These are phyloP conservation scores for Aleiodes alternator DNA, from an alignment of 2,888 invertebrate genomes.

Conservation along the genomic window DNA sequence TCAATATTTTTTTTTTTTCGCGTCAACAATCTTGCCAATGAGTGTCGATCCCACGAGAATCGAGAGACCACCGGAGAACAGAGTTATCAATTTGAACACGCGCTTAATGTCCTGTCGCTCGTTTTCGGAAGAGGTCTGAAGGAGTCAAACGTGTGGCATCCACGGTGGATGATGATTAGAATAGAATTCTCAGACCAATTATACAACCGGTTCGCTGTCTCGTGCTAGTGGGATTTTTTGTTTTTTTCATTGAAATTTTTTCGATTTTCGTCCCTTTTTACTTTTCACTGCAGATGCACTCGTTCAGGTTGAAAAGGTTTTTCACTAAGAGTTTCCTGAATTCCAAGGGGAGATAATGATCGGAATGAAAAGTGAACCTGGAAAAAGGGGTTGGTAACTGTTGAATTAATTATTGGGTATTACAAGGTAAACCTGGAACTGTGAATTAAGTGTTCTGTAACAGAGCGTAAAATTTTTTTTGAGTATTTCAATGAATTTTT, in stretches of 20 bases:
- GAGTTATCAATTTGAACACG: constrained; percentile 59
- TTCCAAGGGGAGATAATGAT: too few species aligned
- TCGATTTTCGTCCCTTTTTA: too few species aligned
- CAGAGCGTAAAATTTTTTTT: too few species aligned
- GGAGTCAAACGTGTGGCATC: constrained; percentile 43
- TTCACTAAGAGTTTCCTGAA: constrained; percentile 25
- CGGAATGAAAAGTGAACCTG: too few species aligned
- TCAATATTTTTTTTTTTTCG: constrained; percentile 13
- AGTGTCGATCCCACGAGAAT: too few species aligned
- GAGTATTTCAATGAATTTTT: too few species aligned
- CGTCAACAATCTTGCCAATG: background rate
- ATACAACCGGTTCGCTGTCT: constrained; percentile 48
- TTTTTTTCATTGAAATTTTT: background rate
- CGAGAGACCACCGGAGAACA: constrained; percentile 57
- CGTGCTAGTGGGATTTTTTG: constrained; percentile 38
- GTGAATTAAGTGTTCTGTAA: too few species aligned
- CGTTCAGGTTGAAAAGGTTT: background rate
- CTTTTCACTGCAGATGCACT: background rate
- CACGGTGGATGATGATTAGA: constrained; percentile 46
- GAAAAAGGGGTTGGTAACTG: too few species aligned
- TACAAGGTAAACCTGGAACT: too few species aligned
- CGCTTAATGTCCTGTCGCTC: constrained; percentile 55
- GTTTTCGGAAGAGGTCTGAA: constrained; percentile 38
- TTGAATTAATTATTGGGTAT: too few species aligned
- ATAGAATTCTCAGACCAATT: constrained; percentile 55